Conservation (phyloP, 2,888 invertebrate genomes). For the Dryomyza anilis region DNA sequence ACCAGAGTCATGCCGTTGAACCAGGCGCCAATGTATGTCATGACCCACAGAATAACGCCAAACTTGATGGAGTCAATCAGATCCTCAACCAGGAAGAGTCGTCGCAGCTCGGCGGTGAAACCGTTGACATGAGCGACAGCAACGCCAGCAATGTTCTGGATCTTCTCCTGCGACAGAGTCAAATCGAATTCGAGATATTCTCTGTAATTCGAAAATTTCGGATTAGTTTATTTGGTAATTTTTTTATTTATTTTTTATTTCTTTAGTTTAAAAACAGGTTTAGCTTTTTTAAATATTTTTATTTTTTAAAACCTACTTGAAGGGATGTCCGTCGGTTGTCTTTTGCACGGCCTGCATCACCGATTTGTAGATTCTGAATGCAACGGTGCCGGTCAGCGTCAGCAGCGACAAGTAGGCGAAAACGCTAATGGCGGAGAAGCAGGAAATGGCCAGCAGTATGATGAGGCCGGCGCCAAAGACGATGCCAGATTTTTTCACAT, state of each 20-base stretch:
- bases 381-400: conserved; percentile 83
- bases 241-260: neutral
- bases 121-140: conserved; percentile 88
- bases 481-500: conserved; percentile 90
- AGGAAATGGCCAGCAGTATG: conserved; percentile 90
- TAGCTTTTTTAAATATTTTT: no score
- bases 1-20: conserved; percentile 99
- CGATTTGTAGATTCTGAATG: conserved; percentile 95
- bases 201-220: conserved; percentile 60
- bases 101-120: conserved; percentile 79
- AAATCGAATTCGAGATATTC: conserved; percentile 87
- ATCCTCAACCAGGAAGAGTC: conserved; percentile 96
- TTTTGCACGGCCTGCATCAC: conserved; percentile 95
- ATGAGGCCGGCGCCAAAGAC: conserved; percentile 90
- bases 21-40: conserved; percentile 98
- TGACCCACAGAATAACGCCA: conserved; percentile 91
- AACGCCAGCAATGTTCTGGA: conserved; percentile 84
- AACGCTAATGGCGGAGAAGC: conserved; percentile 94
- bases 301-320: conserved; percentile 97
- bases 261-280: neutral
- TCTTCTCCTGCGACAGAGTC: conserved; percentile 87
- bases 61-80: conserved; percentile 95
- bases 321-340: conserved; percentile 94
- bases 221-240: neutral
- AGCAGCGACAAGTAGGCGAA: conserved; percentile 89